Evolutionary conservation across 2,113 vertebrate genomes (phyloP), one percentile per base, ranked within the genome.

Genomic region (Pipa parva): DNA sequence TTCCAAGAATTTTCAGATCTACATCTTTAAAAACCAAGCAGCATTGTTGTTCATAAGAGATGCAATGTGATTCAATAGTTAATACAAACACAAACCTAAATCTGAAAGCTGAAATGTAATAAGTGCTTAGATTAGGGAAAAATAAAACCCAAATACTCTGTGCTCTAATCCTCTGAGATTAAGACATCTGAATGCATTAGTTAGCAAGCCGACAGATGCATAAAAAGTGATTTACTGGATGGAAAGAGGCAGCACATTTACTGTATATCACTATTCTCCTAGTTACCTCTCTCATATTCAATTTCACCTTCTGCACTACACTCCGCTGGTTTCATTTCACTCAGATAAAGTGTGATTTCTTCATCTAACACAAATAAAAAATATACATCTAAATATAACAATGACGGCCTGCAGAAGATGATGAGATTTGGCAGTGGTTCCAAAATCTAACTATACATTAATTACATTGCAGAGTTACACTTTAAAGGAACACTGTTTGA

Each of bases 331-430:
- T 70, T 70, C 66, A 70, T 70, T 61, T 70, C 66, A 61, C 57
- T 61, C 66, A 61, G 58, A 70, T 70, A 60, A 70, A 70, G 66
- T 70, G 66, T 70, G 57, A 70, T 61, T 61, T 70, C 66, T 70
- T 61, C 58, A 70, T 70, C 58, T 70, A 54, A 68, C 56, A 68
- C 45, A 68, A 70, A 59, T 68, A 59, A 51, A 59, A 28, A 48
- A 42, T n/a, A 48, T 29, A 28, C 55, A 58, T 58, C 37, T 58
- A n/a, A 58, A 58, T 58, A 18, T 6, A 22, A 58, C 29, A 22
- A 31, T 27, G 28, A 25, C 21, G 56, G 24, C 46, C 59, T 49
- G 28, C 37, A 42, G 56, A 22, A 52, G 46, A 37, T 18, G 56
- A 51, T 42, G 37, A 50, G 52, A 58, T 45, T 49, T 49, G 21